Evolutionary conservation across 1,140 invertebrate species (phyloP).

Genomic region (Camponotus pennsylvanicus): DNA sequence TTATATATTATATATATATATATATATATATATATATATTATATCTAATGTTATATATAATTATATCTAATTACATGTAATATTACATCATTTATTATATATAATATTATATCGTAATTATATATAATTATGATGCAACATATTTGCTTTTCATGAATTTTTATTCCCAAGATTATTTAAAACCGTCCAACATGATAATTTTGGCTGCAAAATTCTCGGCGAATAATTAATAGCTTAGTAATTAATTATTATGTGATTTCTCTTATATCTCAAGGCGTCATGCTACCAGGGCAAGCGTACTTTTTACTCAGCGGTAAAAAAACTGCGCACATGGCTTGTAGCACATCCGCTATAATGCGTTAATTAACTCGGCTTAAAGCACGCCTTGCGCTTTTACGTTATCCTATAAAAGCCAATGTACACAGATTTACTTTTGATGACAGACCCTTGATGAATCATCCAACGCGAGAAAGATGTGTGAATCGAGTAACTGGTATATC

Average conservation of each 20-base stretch:
- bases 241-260: constrained; percentile 52
- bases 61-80: neutral
- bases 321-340: constrained; percentile 36
- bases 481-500: constrained; percentile 14
- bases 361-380: constrained; percentile 59
- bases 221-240: constrained; percentile 37
- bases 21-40: too few species aligned
- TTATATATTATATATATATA: too few species aligned
- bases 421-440: constrained; percentile 44
- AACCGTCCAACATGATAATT: neutral
- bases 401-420: constrained; percentile 44
- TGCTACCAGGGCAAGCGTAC: constrained; percentile 2
- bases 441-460: constrained; percentile 27
- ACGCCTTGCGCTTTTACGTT: constrained; percentile 41
- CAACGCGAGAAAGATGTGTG: constrained; percentile 1
- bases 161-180: neutral
- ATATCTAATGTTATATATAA: too few species aligned
- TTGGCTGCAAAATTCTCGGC: neutral
- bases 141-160: neutral
- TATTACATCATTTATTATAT: too few species aligned
- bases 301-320: constrained; percentile 32
- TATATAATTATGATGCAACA: too few species aligned
- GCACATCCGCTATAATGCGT: constrained; percentile 53
- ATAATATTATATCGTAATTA: too few species aligned
- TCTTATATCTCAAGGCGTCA: constrained; percentile 28